Conservation (phyloP, 2,888 invertebrate species). For the Drosophila demipolita region DNA sequence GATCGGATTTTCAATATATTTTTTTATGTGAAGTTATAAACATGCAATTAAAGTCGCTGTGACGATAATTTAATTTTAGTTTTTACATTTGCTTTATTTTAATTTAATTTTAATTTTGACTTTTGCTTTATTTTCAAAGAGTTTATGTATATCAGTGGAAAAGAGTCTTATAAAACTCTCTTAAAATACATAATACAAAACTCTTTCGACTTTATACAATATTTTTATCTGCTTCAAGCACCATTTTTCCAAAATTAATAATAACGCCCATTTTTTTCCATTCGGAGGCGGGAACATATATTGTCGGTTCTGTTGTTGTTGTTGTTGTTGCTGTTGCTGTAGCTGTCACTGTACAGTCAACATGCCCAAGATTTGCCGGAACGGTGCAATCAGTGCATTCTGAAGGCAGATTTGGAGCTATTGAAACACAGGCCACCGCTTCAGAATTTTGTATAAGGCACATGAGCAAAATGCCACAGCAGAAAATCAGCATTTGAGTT, state of each 20-base stretch:
- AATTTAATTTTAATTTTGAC: too few relatives aligned
- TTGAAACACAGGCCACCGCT: neutral
- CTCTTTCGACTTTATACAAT: neutral
- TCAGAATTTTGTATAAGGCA: neutral
- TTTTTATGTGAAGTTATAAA: neutral
- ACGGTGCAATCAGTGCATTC: neutral
- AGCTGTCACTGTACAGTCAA: neutral
- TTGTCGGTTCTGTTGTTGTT: neutral
- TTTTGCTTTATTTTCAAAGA: neutral
- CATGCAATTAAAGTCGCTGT: neutral
- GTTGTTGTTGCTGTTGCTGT: neutral
- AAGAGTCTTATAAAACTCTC: neutral
- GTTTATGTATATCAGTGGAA: neutral
- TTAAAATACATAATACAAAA: neutral
- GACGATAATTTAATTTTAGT: neutral
- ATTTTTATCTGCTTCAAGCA: neutral
- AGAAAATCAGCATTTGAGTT: neutral
- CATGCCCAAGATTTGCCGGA: neutral
- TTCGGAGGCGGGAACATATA: neutral
- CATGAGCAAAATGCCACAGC: conserved; percentile 1
- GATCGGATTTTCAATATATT: rapidly evolving
- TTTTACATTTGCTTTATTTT: neutral
- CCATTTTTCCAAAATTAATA: conserved; percentile 5
- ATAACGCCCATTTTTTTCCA: neutral
- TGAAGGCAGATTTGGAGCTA: too few relatives aligned